Evolutionary conservation across 2,113 vertebrate species (phyloP).

Genomic region (Prionailurus viverrinus): DNA sequence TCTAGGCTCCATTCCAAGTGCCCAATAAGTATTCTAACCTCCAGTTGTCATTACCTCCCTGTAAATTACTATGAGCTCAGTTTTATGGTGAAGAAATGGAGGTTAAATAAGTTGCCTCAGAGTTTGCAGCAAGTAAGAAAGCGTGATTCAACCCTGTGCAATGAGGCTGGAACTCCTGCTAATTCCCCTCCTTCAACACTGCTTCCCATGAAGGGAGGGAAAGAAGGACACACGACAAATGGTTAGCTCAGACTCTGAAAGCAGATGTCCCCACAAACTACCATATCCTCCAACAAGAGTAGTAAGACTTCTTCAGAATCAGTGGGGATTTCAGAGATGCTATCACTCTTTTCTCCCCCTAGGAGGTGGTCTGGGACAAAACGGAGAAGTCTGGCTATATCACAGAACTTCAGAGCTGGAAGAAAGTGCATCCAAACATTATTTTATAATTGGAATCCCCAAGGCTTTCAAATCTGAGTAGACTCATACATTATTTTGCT

Average conservation of each 20-base stretch:
- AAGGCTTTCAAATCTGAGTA: background rate
- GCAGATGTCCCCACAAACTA: background rate
- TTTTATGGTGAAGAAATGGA: background rate
- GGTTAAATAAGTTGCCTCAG: background rate
- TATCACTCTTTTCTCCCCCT: rapidly evolving
- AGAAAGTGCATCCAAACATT: background rate
- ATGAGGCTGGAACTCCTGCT: background rate
- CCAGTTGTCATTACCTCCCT: background rate
- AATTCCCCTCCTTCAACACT: rapidly evolving
- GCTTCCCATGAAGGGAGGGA: background rate
- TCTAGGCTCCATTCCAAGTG: background rate
- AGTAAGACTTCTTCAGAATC: background rate
- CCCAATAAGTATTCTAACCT: background rate
- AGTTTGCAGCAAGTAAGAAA: background rate
- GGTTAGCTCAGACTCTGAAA: background rate
- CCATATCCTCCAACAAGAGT: background rate
- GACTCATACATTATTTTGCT: background rate
- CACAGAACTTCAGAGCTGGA: background rate
- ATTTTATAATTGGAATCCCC: background rate
- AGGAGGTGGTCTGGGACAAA: background rate
- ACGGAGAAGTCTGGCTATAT: background rate
- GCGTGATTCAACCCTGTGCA: background rate
- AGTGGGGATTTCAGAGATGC: background rate
- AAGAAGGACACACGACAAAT: background rate
- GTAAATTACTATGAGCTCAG: background rate